Percentiles rank a stretch among this genome's conserved stretches.
Conservation (phyloP, 2,113 vertebrate genomes). For the Tympanuchus pallidicinctus region DNA sequence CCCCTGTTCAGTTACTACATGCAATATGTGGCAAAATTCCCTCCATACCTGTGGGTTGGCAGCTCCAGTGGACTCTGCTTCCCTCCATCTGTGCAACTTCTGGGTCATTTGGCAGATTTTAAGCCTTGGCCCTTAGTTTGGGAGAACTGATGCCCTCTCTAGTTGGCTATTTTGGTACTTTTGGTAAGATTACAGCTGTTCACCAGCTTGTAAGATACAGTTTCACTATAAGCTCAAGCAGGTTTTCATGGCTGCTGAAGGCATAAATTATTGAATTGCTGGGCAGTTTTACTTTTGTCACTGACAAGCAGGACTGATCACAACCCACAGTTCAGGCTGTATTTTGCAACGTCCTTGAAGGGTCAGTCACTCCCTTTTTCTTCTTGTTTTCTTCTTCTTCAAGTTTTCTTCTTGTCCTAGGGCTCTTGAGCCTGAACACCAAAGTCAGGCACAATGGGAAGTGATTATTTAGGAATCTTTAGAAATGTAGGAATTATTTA, state of each 20-base stretch:
- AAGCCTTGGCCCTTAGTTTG: not conserved
- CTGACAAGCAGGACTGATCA: not conserved
- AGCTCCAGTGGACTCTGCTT: not conserved
- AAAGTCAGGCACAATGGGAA: not conserved
- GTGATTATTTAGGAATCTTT: not conserved
- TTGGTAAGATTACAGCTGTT: not conserved
- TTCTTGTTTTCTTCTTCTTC: too few species aligned
- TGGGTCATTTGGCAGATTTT: not conserved
- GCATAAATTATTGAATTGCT: not conserved
- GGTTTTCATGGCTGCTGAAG: not conserved
- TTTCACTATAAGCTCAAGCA: not conserved
- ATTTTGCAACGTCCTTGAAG: not conserved
- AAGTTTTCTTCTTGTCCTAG: not conserved
- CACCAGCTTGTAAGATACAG: rapidly evolving
- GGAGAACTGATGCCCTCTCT: not conserved
- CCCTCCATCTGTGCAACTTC: not conserved
- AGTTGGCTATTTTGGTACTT: not conserved
- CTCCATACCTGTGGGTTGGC: slow-evolving; percentile 29
- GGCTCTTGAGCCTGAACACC: not conserved
- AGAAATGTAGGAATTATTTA: too few species aligned
- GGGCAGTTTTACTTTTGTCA: not conserved
- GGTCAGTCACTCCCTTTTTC: not conserved
- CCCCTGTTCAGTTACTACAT: not conserved
- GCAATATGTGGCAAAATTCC: slow-evolving; percentile 16
- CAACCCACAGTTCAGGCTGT: not conserved